Base-by-base conservation (phyloP, 2,888 invertebrate genomes). In the Diplazon laetatorius region DNA sequence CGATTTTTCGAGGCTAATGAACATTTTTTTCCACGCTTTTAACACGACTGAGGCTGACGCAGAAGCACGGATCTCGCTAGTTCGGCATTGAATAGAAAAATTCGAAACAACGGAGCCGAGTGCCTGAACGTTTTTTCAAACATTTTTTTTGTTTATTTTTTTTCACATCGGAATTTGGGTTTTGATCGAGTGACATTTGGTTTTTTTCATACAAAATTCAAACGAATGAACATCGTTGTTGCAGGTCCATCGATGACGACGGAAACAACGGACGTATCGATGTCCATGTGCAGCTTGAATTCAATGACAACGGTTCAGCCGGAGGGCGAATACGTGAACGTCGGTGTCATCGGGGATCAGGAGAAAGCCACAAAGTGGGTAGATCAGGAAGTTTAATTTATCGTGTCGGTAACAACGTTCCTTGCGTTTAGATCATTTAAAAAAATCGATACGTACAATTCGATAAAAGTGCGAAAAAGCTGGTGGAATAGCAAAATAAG, bases 231-330 rank as follows among this genome's bases (percentile, higher is more conserved):
- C 89, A 10, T 91, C 76, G 73, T 65, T 82, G 77, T 85, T 89
- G 69, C 87, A 92, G 92, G 91, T 78, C 90, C 91, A 62, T 92
- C 92, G 72, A 89, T 91, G 78, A 92, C 91, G 10, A 91, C 91
- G 65, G 92, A 92, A 86, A 92, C 92, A 63, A 93, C 93, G 42
- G 93, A 93, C 85, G 90, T 93, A 75, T 92, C 92, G 81, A 84
- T 88, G 86, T 92, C 92, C 50, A 89, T 92, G 85, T 92, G 92
- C 87, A 92, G 92, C 72, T 86, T 92, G 55, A 92, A 91, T 81
- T 92, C 92, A 37, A 91, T 90, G 44, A 88, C 88, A 10, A 83
- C 85, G 66, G 88, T 87, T 69, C 90, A 90, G 71, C 91, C 91
- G 76, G 92, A 92, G 72, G 91, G 91, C 37, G 92, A 92, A 82